phyloP scores from a whole-genome alignment of 2,888 invertebrate genomes.

The Clistopyga incitator region DNA sequence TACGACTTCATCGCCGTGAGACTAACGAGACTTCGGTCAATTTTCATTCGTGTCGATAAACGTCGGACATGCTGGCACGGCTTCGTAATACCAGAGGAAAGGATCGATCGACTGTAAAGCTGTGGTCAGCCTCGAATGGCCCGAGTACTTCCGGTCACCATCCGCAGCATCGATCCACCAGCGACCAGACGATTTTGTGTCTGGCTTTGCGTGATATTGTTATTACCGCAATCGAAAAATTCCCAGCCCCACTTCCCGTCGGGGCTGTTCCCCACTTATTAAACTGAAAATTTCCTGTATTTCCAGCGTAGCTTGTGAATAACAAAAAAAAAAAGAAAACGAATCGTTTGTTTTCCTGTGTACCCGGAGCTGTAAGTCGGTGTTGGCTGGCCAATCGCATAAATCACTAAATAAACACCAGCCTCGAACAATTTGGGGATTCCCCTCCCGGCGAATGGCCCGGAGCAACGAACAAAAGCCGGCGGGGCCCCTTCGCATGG shows the following conservation, averaged over 20 bases:
- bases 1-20: conserved; percentile 34
- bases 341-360: conserved; percentile 26
- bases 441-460: conserved; percentile 62
- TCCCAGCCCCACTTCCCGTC: not conserved
- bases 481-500: conserved; percentile 58
- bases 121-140: conserved; percentile 23
- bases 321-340: conserved; percentile 32
- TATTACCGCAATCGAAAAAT: conserved; percentile 11
- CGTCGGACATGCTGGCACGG: conserved; percentile 4
- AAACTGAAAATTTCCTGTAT: conserved; percentile 12
- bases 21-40: conserved; percentile 31
- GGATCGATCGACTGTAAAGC: conserved; percentile 25
- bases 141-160: conserved; percentile 39
- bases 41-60: conserved; percentile 40
- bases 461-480: conserved; percentile 64
- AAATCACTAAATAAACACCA: conserved; percentile 80
- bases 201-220: conserved; percentile 20
- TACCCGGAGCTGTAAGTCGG: conserved; percentile 3
- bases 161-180: conserved; percentile 28
- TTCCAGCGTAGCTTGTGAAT: not conserved
- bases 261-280: conserved; percentile 19
- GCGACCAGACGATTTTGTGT: conserved; percentile 10
- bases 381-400: conserved; percentile 76
- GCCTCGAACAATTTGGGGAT: conserved; percentile 75
- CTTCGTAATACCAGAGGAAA: conserved; percentile 6